Base-by-base conservation (phyloP, 2,888 invertebrate genomes). In the Hirtodrosophila confusa region DNA sequence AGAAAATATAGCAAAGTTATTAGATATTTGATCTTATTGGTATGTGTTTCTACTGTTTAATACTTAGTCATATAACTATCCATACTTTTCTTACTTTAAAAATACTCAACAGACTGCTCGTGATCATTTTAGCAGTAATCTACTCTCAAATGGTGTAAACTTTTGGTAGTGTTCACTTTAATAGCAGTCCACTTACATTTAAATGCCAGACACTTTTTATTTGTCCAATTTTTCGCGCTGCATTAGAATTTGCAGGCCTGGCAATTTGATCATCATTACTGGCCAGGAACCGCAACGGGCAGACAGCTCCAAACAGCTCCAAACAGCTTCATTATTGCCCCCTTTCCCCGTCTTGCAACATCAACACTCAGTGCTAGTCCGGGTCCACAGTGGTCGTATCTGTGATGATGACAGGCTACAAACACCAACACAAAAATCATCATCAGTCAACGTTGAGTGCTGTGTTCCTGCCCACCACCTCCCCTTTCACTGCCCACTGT, bases 341-440 rank as follows among this genome's bases (percentile, higher is more conserved):
- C 17, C 17, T 17, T 17, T 45, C 10, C 41, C 44, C 40, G 33
- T 33, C 12, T 50, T 35, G 23, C 56, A 39, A 39, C 56, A 45
- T 41, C 49, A 40, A 11, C 48, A 51, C 17, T 44, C 33, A 47
- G 33, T 49, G 11, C 11, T 17, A 36, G 56, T n/a, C 40, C 7
- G 36, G 8, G 29, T 33, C n/a, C 9, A 9, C 45, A 33, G 41
- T 27, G 37, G 27, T 45, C 17, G 63, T 45, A 50, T 57, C 51
- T 53, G 48, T 68, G 73, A 56, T 66, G 77, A 58, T 78, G 77
- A 72, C 77, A 77, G 69, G 61, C 58, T 48, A 75, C 79, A 78
- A 58, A 50, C 65, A 65, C 43, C 50, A 57, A 37, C 66, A 63
- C 78, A 60, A 68, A 74, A 71, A 75, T 78, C 72, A 75, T 75